phyloP scores from a whole-genome alignment of 1,140 invertebrate genomes.

The Subanguina moxae region DNA sequence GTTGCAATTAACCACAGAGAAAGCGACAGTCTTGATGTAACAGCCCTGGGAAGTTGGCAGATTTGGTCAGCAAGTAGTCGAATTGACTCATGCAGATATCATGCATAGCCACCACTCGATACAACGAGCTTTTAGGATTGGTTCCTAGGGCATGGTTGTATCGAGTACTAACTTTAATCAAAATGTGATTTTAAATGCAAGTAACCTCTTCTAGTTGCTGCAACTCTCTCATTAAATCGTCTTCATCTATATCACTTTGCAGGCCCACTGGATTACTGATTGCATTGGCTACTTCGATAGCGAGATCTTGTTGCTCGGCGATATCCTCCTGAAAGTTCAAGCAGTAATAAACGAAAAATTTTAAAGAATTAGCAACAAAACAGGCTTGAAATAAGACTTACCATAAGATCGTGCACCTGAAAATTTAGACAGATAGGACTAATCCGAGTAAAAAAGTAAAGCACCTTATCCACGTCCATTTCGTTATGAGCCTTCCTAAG shows the following conservation, averaged over 20 bases:
- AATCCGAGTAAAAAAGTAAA: background rate
- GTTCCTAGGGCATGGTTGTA: too few relatives aligned
- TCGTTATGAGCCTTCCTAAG: conserved; percentile 90
- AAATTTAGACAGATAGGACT: conserved; percentile 11
- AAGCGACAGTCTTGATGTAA: background rate
- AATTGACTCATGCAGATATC: too few relatives aligned
- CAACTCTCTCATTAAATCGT: conserved; percentile 47
- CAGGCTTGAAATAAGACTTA: too few relatives aligned
- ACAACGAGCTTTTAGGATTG: too few relatives aligned
- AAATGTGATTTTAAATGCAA: too few relatives aligned
- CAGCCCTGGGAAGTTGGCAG: background rate
- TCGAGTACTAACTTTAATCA: too few relatives aligned
- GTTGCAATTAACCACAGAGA: conserved; percentile 24
- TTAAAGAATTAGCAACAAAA: too few relatives aligned
- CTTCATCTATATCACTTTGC: conserved; percentile 83
- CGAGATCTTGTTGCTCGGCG: conserved; percentile 96
- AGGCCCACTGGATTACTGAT: conserved; percentile 96
- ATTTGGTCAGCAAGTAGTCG: too few relatives aligned
- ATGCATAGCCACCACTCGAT: too few relatives aligned
- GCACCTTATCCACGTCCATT: conserved; percentile 67
- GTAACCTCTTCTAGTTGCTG: conserved; percentile 46
- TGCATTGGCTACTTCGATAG: conserved; percentile 93
- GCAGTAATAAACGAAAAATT: too few relatives aligned
- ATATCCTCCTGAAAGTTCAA: too few relatives aligned
- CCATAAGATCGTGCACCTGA: conserved; percentile 76